Conservation (phyloP, 2,113 vertebrate genomes). For the Pygoscelis adeliae region DNA sequence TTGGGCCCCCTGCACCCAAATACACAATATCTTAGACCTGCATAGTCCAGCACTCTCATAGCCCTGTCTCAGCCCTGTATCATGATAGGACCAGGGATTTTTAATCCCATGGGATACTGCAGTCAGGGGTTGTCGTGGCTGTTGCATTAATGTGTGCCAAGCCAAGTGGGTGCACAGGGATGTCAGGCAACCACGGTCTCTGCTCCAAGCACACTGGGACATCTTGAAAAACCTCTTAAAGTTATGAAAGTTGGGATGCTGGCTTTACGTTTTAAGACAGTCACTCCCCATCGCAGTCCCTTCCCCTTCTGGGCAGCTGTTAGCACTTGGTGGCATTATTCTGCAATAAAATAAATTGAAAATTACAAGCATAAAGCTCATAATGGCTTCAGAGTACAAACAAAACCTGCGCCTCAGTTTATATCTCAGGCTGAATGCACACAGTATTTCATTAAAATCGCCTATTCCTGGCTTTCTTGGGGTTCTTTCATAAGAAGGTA, state of each 20-base stretch:
- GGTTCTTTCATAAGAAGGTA: not conserved
- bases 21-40: fast-evolving
- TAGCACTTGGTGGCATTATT: not conserved
- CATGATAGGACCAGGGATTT: not conserved
- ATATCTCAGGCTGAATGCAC: not conserved
- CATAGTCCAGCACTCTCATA: not conserved
- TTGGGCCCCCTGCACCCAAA: not conserved
- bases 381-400: not conserved
- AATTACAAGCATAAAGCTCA: not conserved
- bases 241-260: not conserved
- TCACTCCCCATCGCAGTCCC: not conserved
- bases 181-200: not conserved
- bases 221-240: not conserved
- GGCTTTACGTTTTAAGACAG: not conserved
- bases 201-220: not conserved
- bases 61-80: fast-evolving
- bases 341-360: not conserved
- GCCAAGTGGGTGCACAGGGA: not conserved
- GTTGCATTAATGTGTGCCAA: not conserved
- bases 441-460: not conserved
- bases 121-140: fast-evolving
- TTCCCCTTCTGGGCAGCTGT: not conserved
- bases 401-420: not conserved
- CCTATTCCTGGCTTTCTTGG: not conserved
- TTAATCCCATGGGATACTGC: not conserved